Percentiles rank a stretch among this genome's conserved stretches.
These are phyloP conservation scores for Sylvietta virens DNA, from an alignment of 2,113 vertebrate genomes.

Conservation along the genomic window DNA sequence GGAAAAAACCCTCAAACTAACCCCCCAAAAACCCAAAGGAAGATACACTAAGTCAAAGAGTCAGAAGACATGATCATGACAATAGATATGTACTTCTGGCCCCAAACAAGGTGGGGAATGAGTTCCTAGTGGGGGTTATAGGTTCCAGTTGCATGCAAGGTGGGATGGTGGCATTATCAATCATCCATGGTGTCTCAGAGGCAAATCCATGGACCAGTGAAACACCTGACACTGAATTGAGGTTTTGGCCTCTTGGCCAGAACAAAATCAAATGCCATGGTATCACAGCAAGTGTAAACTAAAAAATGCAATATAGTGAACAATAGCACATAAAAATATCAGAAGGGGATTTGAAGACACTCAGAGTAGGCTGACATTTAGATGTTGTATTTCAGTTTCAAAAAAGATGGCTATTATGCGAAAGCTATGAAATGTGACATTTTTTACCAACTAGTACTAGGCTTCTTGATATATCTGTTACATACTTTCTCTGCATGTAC, in stretches of 20 bases:
- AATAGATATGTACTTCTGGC: conserved; percentile 15
- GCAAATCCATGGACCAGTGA: conserved; percentile 19
- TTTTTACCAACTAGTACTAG: conserved; percentile 29
- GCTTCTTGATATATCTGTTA: conserved; percentile 37
- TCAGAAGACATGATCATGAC: not conserved
- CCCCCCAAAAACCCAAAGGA: not conserved
- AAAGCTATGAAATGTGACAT: conserved; percentile 58
- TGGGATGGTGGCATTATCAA: not conserved
- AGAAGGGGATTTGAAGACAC: conserved; percentile 22
- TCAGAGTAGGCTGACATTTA: conserved; percentile 54
- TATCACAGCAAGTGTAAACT: conserved; percentile 50
- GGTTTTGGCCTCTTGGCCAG: conserved; percentile 39
- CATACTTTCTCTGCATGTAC: not conserved
- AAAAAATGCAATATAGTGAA: conserved; percentile 26
- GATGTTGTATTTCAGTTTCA: conserved; percentile 52
- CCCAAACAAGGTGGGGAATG: conserved; percentile 17
- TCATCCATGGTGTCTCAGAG: not conserved
- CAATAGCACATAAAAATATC: not conserved
- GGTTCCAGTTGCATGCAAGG: not conserved
- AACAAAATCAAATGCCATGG: conserved; percentile 47
- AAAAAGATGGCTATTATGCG: conserved; percentile 54
- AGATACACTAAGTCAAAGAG: not conserved
- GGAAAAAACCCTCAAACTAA: not conserved
- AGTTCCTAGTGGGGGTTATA: not conserved
- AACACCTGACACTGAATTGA: conserved; percentile 3